These are phyloP conservation scores for Microtus richardsoni DNA, from an alignment of 2,113 vertebrate species.

Conservation along the genomic window DNA sequence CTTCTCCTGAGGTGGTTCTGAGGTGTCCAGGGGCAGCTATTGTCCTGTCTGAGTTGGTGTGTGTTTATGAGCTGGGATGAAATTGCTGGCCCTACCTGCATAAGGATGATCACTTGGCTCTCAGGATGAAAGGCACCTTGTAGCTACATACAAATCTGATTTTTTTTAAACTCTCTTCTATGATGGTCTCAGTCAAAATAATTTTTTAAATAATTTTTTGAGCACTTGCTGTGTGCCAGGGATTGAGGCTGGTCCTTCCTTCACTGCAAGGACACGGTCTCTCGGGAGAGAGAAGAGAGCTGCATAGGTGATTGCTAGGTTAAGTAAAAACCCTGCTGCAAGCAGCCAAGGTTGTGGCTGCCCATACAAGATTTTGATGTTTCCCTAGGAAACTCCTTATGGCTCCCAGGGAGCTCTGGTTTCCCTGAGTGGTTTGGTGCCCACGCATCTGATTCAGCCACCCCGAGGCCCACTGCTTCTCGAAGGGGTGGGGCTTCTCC, in stretches of 20 bases:
- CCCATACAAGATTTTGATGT: background rate
- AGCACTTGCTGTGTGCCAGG: background rate
- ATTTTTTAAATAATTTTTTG: rapidly evolving
- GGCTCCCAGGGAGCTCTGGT: background rate
- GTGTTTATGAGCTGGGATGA: background rate
- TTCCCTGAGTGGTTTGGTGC: background rate
- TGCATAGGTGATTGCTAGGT: background rate
- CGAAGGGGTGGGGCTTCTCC: background rate
- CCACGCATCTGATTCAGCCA: background rate
- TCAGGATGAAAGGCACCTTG: background rate
- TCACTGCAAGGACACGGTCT: background rate
- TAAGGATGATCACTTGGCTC: background rate
- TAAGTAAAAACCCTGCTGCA: background rate
- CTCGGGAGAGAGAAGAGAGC: background rate
- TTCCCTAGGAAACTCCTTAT: background rate
- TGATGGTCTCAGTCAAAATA: background rate
- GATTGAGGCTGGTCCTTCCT: background rate
- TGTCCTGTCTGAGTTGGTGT: slow-evolving; percentile 31
- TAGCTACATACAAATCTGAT: background rate
- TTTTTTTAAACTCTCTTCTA: background rate
- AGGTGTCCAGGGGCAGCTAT: background rate
- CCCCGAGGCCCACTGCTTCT: background rate
- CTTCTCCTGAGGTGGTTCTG: background rate
- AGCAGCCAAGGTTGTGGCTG: background rate
- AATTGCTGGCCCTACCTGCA: rapidly evolving